Percentiles rank a stretch among this genome's conserved stretches.
phyloP scores from a whole-genome alignment of 2,113 vertebrate species.

The Scatophagus argus region DNA sequence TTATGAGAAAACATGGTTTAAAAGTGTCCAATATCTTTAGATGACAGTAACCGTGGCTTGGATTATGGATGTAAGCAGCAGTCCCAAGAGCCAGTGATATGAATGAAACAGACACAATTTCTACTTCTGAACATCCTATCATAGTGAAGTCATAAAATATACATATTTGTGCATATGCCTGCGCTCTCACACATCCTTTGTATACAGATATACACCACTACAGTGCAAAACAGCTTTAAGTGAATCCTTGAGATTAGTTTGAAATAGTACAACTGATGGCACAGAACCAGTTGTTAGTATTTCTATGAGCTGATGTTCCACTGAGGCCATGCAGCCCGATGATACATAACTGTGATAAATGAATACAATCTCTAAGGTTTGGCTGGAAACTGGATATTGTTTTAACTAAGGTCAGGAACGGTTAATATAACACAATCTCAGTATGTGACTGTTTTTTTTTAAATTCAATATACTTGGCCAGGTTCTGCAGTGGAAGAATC shows the following conservation, averaged over 20 bases:
- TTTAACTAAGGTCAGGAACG: constrained; percentile 32
- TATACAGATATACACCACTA: background rate
- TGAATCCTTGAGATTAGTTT: constrained; percentile 9
- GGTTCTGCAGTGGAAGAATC: background rate
- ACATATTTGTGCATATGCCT: background rate
- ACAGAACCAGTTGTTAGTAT: constrained; percentile 5
- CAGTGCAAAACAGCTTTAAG: background rate
- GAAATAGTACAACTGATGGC: background rate
- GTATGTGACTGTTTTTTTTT: constrained; percentile 11
- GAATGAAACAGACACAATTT: constrained; percentile 17
- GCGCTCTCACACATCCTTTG: background rate
- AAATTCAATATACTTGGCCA: constrained; percentile 17
- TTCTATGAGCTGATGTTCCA: constrained; percentile 12
- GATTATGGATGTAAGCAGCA: constrained; percentile 19
- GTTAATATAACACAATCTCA: constrained; percentile 27
- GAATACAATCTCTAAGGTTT: constrained; percentile 5
- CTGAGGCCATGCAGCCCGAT: background rate
- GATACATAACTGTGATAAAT: constrained; percentile 8
- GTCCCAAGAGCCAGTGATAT: background rate
- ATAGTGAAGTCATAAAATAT: constrained; percentile 6
- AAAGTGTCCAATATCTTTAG: background rate
- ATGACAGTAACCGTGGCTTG: constrained; percentile 32
- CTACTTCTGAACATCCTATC: background rate
- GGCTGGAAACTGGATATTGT: constrained; percentile 34
- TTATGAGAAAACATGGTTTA: constrained; percentile 12